These are phyloP conservation scores for Creontiades dilutus DNA, from an alignment of 2,888 invertebrate species.

Conservation along the genomic window DNA sequence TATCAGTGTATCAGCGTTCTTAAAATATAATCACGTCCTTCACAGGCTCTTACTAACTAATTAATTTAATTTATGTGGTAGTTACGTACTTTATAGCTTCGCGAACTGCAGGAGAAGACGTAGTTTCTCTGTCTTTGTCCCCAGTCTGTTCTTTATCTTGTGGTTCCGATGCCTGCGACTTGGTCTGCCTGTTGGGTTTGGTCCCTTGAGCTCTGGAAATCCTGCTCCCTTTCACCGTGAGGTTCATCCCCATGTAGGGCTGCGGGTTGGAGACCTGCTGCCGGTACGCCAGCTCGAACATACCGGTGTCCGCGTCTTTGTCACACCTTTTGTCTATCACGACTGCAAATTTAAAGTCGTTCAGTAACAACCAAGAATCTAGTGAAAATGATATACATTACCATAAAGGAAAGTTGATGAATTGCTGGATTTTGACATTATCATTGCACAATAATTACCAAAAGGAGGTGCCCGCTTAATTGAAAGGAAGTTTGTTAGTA, in stretches of 20 bases:
- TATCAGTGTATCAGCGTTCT: too few relatives aligned
- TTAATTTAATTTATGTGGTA: too few relatives aligned
- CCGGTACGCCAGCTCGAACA: constrained; percentile 88
- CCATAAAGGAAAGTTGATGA: too few relatives aligned
- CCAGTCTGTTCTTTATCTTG: neutral
- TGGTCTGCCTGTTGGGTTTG: constrained; percentile 60
- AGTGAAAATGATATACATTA: too few relatives aligned
- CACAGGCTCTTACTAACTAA: too few relatives aligned
- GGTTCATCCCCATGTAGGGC: constrained; percentile 87
- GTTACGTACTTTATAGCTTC: constrained; percentile 56
- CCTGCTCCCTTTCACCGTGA: constrained; percentile 84
- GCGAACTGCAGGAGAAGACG: constrained; percentile 55
- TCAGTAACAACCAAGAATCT: too few relatives aligned
- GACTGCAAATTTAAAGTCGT: constrained; percentile 81
- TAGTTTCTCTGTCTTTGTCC: constrained; percentile 34
- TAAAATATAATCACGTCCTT: too few relatives aligned
- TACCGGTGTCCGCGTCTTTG: constrained; percentile 88
- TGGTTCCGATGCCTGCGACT: neutral
- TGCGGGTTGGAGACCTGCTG: constrained; percentile 89
- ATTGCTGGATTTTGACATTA: too few relatives aligned
- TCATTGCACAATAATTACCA: too few relatives aligned
- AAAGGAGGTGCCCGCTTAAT: too few relatives aligned
- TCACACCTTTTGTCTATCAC: constrained; percentile 87
- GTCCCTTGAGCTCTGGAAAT: constrained; percentile 68
- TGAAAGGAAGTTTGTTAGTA: too few relatives aligned